Conservation (phyloP, 2,797 vertebrate genomes). For the Argya squamiceps region DNA sequence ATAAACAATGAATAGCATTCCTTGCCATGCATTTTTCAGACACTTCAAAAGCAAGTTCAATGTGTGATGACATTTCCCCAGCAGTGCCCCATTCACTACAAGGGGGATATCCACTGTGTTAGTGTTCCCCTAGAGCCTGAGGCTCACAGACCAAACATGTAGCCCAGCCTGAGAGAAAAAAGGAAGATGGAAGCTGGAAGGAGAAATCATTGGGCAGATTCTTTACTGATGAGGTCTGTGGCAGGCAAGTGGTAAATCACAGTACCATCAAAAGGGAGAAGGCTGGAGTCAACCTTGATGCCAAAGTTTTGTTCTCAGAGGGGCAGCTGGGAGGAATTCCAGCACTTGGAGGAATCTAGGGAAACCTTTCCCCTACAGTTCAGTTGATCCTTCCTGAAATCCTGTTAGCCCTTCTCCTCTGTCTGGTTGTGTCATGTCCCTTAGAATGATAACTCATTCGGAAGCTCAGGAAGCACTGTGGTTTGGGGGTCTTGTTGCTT, state of each 20-base stretch:
- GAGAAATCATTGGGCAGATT: background rate
- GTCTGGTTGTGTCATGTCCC: background rate
- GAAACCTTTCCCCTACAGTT: background rate
- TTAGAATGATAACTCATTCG: background rate
- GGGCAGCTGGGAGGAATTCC: background rate
- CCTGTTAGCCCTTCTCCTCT: background rate
- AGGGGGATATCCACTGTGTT: background rate
- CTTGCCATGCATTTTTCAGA: background rate
- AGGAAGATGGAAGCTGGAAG: background rate
- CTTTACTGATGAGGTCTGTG: background rate
- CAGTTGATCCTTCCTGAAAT: background rate
- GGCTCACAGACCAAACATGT: background rate
- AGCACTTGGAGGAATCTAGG: background rate
- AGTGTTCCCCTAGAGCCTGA: background rate
- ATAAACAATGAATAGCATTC: conserved; percentile 12
- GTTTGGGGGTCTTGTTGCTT: background rate
- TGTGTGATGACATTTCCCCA: background rate
- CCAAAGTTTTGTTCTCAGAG: background rate
- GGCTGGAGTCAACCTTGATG: background rate
- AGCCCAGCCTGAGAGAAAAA: background rate
- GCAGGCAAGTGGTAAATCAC: background rate
- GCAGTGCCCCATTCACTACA: background rate
- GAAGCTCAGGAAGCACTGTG: background rate
- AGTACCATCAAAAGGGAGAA: background rate
- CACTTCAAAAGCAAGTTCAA: background rate